A percentile compares a stretch with the other conserved stretches of the same genome.
Conservation (phyloP, 2,797 vertebrate genomes). For the Setipinna tenuifilis region DNA sequence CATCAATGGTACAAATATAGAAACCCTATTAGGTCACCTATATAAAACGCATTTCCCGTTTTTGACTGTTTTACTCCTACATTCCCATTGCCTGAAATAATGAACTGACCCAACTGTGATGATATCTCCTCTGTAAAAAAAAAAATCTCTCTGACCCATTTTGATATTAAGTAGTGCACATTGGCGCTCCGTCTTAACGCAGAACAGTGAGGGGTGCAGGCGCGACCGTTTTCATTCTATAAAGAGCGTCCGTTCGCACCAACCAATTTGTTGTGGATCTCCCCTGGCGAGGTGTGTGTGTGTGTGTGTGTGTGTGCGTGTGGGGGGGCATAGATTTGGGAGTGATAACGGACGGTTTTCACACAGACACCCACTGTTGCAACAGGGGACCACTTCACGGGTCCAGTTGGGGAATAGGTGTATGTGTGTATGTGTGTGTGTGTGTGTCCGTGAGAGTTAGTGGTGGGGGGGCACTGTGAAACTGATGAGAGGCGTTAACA, state of each 20-base stretch:
- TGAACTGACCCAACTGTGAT: constrained; percentile 78
- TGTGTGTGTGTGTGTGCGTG: too few species aligned
- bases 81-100: constrained; percentile 76
- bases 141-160: constrained; percentile 78
- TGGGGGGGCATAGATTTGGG: constrained; percentile 46
- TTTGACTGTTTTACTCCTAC: constrained; percentile 70
- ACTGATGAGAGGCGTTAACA: neutral
- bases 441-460: too few species aligned
- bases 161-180: constrained; percentile 74
- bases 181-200: constrained; percentile 69
- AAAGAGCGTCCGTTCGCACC: constrained; percentile 53
- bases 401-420: neutral
- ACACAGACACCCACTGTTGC: constrained; percentile 48
- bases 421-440: too few species aligned
- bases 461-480: too few species aligned
- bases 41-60: constrained; percentile 74
- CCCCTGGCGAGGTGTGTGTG: constrained; percentile 33
- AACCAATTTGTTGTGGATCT: constrained; percentile 58
- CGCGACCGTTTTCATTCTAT: constrained; percentile 41
- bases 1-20: constrained; percentile 70
- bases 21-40: constrained; percentile 74
- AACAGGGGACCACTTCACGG: neutral
- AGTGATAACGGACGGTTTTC: constrained; percentile 53
- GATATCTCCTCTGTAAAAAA: constrained; percentile 70
- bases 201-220: constrained; percentile 48